A percentile compares a stretch with the other conserved stretches of the same genome.
phyloP scores from a whole-genome alignment of 2,888 invertebrate species.

The Lagria hirta region DNA sequence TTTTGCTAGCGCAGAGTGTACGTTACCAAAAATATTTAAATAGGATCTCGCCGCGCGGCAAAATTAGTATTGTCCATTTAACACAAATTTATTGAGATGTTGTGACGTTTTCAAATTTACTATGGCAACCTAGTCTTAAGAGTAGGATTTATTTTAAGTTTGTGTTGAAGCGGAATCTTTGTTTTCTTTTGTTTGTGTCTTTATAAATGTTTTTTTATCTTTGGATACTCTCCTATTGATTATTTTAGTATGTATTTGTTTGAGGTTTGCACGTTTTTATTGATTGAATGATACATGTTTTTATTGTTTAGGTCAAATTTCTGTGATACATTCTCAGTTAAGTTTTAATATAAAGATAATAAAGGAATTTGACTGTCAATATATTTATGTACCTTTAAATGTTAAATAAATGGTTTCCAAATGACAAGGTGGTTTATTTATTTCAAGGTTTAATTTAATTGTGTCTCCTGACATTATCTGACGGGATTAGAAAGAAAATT shows the following conservation, averaged over 20 bases:
- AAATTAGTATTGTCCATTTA: constrained; percentile 30
- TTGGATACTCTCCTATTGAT: no score
- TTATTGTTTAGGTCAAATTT: constrained; percentile 43
- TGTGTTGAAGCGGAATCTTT: no score
- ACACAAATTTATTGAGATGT: constrained; percentile 26
- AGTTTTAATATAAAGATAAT: constrained; percentile 28
- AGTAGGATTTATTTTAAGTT: constrained; percentile 11
- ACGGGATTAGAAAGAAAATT: no score
- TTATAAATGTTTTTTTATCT: no score
- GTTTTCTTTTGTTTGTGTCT: no score
- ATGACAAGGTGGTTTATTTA: background rate
- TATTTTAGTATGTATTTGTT: no score
- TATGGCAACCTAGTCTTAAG: constrained; percentile 21
- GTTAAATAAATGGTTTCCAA: constrained; percentile 27
- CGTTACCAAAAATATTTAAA: constrained; percentile 17
- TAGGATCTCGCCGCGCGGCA: constrained; percentile 10
- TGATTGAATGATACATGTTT: constrained; percentile 7
- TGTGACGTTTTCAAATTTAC: constrained; percentile 26
- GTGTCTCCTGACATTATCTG: no score
- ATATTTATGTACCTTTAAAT: constrained; percentile 21
- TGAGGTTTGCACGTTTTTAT: no score
- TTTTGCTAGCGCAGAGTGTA: constrained; percentile 20
- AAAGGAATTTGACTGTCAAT: constrained; percentile 31
- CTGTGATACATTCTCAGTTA: constrained; percentile 43
- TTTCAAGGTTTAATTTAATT: background rate